A percentile compares a stretch with the other conserved stretches of the same genome.
Conservation (phyloP, 1,140 invertebrate genomes). For the Probaryconus sp. region DNA sequence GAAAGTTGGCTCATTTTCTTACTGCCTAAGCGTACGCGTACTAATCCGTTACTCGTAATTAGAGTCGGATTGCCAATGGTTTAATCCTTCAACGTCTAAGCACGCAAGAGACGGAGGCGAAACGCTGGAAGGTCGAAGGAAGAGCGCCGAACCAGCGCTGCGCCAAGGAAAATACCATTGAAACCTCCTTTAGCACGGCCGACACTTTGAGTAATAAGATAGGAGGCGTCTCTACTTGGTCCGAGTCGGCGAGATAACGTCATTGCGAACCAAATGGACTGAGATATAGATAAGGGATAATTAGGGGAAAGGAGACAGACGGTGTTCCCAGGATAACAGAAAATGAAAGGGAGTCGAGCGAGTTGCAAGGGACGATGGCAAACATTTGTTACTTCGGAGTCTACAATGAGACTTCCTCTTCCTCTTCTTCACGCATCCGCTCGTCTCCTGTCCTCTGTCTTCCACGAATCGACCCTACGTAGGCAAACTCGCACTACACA, state of each 20-base stretch:
- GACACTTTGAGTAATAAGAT: conserved; percentile 79
- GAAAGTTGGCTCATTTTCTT: conserved; percentile 75
- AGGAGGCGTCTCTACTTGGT: conserved; percentile 71
- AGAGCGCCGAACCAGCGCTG: conserved; percentile 47
- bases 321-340: conserved; percentile 59
- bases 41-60: conserved; percentile 78
- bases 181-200: conserved; percentile 71
- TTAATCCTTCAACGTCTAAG: conserved; percentile 76
- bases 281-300: conserved; percentile 78
- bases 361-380: conserved; percentile 66
- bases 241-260: conserved; percentile 75
- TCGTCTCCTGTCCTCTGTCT: conserved; percentile 31
- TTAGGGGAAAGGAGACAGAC: conserved; percentile 75
- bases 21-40: conserved; percentile 66
- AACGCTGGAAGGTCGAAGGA: conserved; percentile 47
- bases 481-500: conserved; percentile 12
- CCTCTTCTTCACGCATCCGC: conserved; percentile 45
- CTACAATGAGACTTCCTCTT: conserved; percentile 70
- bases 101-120: conserved; percentile 29
- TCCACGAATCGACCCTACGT: conserved; percentile 40
- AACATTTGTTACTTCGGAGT: conserved; percentile 75
- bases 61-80: conserved; percentile 77
- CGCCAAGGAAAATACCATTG: conserved; percentile 70
- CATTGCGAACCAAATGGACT: conserved; percentile 77
- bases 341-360: conserved; percentile 54